phyloP scores from a whole-genome alignment of 2,797 vertebrate species.

The Dryobates pubescens region DNA sequence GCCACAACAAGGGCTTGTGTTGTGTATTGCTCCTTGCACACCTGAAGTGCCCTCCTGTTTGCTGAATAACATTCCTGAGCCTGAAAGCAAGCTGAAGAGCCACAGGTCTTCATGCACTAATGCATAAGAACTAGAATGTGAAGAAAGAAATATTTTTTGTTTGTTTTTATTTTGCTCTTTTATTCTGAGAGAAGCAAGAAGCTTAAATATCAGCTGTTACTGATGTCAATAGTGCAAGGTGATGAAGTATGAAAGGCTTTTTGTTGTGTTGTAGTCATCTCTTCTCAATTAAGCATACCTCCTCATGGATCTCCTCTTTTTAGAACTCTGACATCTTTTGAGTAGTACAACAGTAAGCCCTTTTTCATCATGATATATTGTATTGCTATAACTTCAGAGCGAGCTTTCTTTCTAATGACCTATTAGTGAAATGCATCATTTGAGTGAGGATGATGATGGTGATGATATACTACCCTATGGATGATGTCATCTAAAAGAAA shows the following conservation, averaged over 20 bases:
- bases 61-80: fast-evolving
- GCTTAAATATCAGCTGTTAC: neutral
- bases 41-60: neutral
- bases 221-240: slow-evolving; percentile 23
- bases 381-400: slow-evolving; percentile 11
- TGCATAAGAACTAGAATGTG: neutral
- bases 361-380: slow-evolving; percentile 45
- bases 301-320: neutral
- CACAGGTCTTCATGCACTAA: neutral
- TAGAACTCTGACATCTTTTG: slow-evolving; percentile 16
- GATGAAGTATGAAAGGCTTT: slow-evolving; percentile 8
- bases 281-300: neutral
- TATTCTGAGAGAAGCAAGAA: neutral
- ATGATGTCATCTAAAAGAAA: slow-evolving; percentile 63
- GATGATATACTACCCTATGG: slow-evolving; percentile 68
- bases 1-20: neutral
- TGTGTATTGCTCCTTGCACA: neutral
- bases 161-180: neutral
- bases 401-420: slow-evolving; percentile 73
- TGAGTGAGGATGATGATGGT: slow-evolving; percentile 72
- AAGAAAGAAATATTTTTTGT: neutral
- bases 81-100: neutral
- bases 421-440: slow-evolving; percentile 73
- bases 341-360: neutral
- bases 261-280: slow-evolving; percentile 6